A percentile compares a stretch with the other conserved stretches of the same genome.
Evolutionary conservation across 2,797 vertebrate genomes (phyloP).

Genomic region (Rhadinocentrus ornatus): DNA sequence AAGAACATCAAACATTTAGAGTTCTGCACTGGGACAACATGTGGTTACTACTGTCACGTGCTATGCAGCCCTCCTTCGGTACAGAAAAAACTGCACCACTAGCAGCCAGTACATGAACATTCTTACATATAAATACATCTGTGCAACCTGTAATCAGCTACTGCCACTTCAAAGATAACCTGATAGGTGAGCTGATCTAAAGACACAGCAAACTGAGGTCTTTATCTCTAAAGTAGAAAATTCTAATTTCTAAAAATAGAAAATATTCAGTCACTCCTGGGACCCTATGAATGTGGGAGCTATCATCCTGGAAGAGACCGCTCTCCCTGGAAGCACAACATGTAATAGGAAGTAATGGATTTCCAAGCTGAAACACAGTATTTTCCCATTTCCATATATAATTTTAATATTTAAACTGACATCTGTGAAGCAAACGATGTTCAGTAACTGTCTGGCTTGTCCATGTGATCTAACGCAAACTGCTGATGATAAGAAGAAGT

Average conservation of each 20-base stretch:
- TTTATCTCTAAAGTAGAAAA: too few relatives aligned
- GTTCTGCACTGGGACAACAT: neutral
- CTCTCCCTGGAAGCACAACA: too few relatives aligned
- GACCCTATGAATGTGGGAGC: too few relatives aligned
- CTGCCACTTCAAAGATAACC: neutral
- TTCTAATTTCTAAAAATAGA: too few relatives aligned
- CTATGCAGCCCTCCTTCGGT: neutral
- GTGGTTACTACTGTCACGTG: neutral
- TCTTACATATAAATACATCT: neutral
- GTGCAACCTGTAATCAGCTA: neutral
- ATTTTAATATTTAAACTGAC: too few relatives aligned
- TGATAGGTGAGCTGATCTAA: neutral
- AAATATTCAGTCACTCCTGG: too few relatives aligned
- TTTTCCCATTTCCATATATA: too few relatives aligned
- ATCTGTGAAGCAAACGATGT: neutral
- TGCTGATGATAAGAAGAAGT: neutral
- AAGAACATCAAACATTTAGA: neutral
- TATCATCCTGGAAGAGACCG: too few relatives aligned
- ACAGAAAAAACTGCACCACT: neutral
- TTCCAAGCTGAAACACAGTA: neutral
- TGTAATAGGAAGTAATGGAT: too few relatives aligned
- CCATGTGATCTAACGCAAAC: too few relatives aligned
- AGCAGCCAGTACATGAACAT: neutral
- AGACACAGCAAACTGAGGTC: too few relatives aligned
- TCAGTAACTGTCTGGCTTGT: neutral